phyloP scores from a whole-genome alignment of 2,797 vertebrate species.

The Molossus molossus region DNA sequence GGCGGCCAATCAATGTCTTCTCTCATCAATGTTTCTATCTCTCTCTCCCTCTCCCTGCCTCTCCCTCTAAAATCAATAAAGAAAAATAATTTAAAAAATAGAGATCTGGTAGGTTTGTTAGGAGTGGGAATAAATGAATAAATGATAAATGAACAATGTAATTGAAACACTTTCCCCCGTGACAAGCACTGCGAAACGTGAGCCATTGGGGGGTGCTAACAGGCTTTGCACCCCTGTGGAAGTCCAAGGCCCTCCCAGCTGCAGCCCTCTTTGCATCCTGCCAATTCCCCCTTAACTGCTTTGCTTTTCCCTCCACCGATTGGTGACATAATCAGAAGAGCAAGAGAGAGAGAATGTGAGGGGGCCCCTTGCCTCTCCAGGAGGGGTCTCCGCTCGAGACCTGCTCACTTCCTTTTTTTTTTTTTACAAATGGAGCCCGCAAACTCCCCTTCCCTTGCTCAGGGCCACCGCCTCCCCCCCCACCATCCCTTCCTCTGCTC shows the following conservation, averaged over 20 bases:
- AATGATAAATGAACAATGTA: neutral
- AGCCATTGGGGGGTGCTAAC: neutral
- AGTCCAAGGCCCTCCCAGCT: rapidly evolving
- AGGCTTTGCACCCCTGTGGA: neutral
- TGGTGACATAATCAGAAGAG: neutral
- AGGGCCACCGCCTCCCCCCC: neutral
- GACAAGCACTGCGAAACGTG: neutral
- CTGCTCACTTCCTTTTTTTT: neutral
- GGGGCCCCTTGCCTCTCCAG: neutral
- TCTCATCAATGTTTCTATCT: too few relatives aligned
- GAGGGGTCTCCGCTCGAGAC: neutral
- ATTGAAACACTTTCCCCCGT: neutral
- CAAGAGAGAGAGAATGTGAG: neutral
- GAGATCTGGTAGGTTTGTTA: neutral
- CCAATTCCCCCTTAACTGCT: neutral
- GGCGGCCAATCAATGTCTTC: too few relatives aligned
- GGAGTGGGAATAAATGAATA: neutral
- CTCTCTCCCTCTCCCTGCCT: too few relatives aligned
- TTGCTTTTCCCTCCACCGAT: neutral
- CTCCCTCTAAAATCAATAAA: too few relatives aligned
- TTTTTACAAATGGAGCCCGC: neutral
- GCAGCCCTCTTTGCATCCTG: neutral
- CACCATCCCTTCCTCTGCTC: neutral
- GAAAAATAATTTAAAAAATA: neutral
- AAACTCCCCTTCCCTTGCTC: neutral